Conservation (phyloP, 2,113 vertebrate genomes). For the Paradisaea rubra region DNA sequence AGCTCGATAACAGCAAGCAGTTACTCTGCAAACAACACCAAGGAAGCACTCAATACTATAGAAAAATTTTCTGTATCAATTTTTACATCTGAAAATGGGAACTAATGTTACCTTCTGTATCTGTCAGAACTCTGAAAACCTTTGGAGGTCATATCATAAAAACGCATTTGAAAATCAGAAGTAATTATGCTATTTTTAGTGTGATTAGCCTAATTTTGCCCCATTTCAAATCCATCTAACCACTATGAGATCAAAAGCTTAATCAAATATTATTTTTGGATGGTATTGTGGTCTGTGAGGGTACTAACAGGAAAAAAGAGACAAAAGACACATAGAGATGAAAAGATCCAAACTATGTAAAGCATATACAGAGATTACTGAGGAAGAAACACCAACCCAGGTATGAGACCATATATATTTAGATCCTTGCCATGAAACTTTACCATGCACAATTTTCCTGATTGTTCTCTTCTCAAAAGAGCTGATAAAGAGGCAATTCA, state of each 20-base stretch:
- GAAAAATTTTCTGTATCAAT: neutral
- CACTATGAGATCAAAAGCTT: neutral
- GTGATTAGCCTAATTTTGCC: neutral
- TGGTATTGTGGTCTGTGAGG: neutral
- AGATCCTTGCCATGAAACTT: neutral
- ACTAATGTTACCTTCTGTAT: neutral
- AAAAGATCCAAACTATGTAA: neutral
- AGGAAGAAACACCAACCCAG: neutral
- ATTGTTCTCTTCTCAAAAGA: neutral
- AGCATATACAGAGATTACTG: neutral
- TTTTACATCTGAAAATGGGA: neutral
- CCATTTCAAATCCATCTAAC: neutral
- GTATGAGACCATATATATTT: neutral
- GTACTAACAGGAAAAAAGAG: neutral
- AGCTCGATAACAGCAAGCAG: neutral
- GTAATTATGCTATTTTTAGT: neutral
- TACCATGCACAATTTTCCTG: neutral
- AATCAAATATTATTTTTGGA: neutral
- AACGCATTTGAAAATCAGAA: neutral
- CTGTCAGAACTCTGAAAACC: neutral
- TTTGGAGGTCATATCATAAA: neutral
- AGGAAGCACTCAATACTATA: neutral
- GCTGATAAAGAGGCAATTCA: neutral
- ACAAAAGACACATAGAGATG: neutral
- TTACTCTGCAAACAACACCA: neutral